A percentile compares a stretch with the other conserved stretches of the same genome.
phyloP scores from a whole-genome alignment of 2,113 vertebrate species.

The Bos indicus region DNA sequence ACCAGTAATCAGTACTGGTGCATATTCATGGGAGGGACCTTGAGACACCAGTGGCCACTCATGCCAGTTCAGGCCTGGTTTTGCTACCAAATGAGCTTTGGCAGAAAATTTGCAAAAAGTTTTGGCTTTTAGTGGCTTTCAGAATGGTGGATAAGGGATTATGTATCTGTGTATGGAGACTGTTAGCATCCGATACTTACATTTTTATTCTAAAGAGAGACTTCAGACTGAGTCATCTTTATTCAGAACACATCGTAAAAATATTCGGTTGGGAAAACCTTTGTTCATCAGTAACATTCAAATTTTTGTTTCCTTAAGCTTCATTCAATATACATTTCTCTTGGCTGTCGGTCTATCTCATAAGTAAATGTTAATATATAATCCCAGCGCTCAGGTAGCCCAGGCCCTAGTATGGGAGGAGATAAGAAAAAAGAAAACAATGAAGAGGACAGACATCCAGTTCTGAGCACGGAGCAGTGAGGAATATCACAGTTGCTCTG shows the following conservation, averaged over 20 bases:
- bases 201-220: not conserved
- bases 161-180: not conserved
- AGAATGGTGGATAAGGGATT: not conserved
- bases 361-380: not conserved
- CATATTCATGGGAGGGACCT: accelerated
- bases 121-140: not conserved
- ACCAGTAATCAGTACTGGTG: not conserved
- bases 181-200: not conserved
- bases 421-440: not conserved
- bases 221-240: not conserved
- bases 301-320: not conserved
- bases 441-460: not conserved
- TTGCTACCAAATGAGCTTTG: not conserved
- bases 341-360: not conserved
- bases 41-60: no score
- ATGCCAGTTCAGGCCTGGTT: not conserved
- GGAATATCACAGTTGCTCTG: not conserved
- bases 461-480: not conserved
- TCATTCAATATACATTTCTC: not conserved
- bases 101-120: not conserved
- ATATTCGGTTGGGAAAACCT: not conserved
- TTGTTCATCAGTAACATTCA: not conserved
- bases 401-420: not conserved
- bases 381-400: not conserved
- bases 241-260: not conserved